Evolutionary conservation across 2,888 invertebrate species (phyloP).

Genomic region (Dinocampus coccinellae): DNA sequence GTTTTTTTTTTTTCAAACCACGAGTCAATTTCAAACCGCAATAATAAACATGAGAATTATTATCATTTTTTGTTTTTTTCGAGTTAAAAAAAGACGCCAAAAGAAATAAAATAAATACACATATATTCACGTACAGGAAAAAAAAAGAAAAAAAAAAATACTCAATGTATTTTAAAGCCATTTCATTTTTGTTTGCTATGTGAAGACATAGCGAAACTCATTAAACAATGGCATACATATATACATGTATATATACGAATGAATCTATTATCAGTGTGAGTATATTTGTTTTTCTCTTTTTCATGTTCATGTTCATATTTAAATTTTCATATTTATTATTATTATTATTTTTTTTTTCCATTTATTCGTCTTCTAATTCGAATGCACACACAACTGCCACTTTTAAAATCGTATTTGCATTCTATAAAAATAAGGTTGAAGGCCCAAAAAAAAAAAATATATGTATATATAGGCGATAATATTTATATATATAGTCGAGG

Average conservation of each 20-base stretch:
- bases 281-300: neutral
- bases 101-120: neutral
- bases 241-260: neutral
- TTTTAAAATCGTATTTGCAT: constrained; percentile 20
- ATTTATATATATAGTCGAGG: constrained; percentile 21
- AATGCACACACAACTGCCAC: neutral
- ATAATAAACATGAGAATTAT: neutral
- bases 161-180: neutral
- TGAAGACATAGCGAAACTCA: neutral
- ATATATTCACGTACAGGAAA: neutral
- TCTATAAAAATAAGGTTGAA: constrained; percentile 62
- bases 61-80: too few relatives aligned
- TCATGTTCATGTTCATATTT: neutral
- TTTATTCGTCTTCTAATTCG: neutral
- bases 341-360: neutral
- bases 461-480: constrained; percentile 40
- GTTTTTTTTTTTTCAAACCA: neutral
- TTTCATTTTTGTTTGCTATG: neutral
- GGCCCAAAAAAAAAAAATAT: constrained; percentile 51
- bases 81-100: too few relatives aligned
- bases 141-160: too few relatives aligned
- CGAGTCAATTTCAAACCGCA: neutral
- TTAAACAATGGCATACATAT: neutral
- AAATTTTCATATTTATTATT: neutral
- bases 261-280: neutral